Evolutionary conservation across 2,888 invertebrate species (phyloP), one percentile per base, ranked within the genome.

Genomic region (Malachius bipustulatus): DNA sequence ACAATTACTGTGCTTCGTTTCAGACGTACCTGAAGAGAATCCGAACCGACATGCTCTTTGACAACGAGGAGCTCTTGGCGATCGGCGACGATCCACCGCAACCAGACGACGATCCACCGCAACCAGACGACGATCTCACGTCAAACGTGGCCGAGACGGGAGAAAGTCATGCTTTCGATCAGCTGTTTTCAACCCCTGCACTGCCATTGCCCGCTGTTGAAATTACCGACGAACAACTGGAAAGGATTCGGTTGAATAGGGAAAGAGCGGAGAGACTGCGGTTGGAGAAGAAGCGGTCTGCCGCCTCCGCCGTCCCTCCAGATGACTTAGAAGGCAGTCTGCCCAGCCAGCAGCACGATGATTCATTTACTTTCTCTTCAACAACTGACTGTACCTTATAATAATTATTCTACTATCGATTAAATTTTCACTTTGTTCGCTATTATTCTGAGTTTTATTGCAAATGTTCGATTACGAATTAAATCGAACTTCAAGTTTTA

Each of bases 11-110:
- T 35, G 24, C 28, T 35, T 35, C 40, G n/a, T 60, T 60, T 2
- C 52, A 78, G 73, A 75, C 76, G 0, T 75, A 78, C 43, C 63
- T 84, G 31, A 73, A 69, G 32, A 75, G 70, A 60, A 78, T 73
- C 51, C 71, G 73, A 48, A 68, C 71, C 51, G 78, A 73, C 49
- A 67, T 77, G 65, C 63, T 64, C 28, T 56, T 53, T 24, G 69
- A 59, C 35, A 72, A 63, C 19, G 66, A 67, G 12, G 38, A 43
- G 38, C 35, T 65, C 28, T 54, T 54, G 24, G 71, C 70, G 11
- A 36, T 37, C 13, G 71, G 71, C 39, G 73, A 75, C 49, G 76
- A 77, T 52, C 76, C 77, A 32, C 73, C 74, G 2, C 57, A 10
- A 24, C 19, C 19, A n/a, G n/a, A 19, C n/a, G 6, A 19, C 10